Percentiles rank a stretch among this genome's conserved stretches.
phyloP scores from a whole-genome alignment of 2,113 vertebrate species.

The Scophthalmus maximus region DNA sequence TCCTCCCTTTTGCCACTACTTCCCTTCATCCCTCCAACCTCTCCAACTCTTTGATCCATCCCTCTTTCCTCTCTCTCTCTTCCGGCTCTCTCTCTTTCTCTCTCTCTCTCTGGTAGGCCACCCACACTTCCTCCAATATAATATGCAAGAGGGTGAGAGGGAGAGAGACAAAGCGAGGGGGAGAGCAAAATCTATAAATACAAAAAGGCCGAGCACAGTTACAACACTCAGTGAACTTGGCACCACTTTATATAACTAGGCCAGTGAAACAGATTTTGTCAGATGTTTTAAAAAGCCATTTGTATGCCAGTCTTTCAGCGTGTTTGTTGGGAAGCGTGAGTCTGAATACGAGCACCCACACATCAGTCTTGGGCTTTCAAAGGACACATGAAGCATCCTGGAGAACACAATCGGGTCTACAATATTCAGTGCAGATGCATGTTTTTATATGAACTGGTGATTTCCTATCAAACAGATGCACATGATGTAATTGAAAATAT shows the following conservation, averaged over 20 bases:
- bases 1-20: slow-evolving; percentile 50
- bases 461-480: slow-evolving; percentile 6
- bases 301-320: slow-evolving; percentile 55
- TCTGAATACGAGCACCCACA: slow-evolving; percentile 48
- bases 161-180: slow-evolving; percentile 19
- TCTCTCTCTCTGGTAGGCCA: slow-evolving; percentile 63
- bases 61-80: slow-evolving; percentile 18
- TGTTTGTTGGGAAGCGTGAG: slow-evolving; percentile 37
- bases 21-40: slow-evolving; percentile 45
- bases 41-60: slow-evolving; percentile 59
- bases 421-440: slow-evolving; percentile 27
- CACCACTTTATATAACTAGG: slow-evolving; percentile 75
- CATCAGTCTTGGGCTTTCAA: slow-evolving; percentile 34
- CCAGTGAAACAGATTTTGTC: slow-evolving; percentile 62
- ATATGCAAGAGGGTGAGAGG: slow-evolving; percentile 52
- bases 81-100: slow-evolving; percentile 15
- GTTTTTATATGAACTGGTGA: slow-evolving; percentile 10
- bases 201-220: slow-evolving; percentile 66
- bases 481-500: not conserved
- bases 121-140: slow-evolving; percentile 69
- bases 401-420: slow-evolving; percentile 6
- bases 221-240: slow-evolving; percentile 57
- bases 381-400: slow-evolving; percentile 31
- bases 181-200: slow-evolving; percentile 78
- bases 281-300: slow-evolving; percentile 65